Conservation (phyloP, 2,113 vertebrate genomes). For the Rana temporaria region DNA sequence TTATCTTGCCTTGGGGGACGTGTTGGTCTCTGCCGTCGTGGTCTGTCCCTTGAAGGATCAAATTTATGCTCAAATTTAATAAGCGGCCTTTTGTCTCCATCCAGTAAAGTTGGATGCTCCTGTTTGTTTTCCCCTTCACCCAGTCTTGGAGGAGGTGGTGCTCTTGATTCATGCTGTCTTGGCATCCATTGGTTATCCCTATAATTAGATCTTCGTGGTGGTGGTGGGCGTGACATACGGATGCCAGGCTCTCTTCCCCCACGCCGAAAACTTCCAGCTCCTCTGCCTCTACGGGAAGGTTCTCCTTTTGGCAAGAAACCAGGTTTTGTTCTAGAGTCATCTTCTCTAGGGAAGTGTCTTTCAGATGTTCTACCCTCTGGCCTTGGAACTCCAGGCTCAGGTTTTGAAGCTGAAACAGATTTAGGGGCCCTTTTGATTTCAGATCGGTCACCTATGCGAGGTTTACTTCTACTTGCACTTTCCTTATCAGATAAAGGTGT, state of each 20-base stretch:
- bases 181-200: slow-evolving; percentile 94
- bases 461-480: slow-evolving; percentile 85
- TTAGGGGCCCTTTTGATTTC: slow-evolving; percentile 75
- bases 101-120: slow-evolving; percentile 71
- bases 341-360: slow-evolving; percentile 74
- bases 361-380: slow-evolving; percentile 72
- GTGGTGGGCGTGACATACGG: slow-evolving; percentile 82
- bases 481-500: slow-evolving; percentile 91
- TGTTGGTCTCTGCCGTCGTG: slow-evolving; percentile 89
- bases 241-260: slow-evolving; percentile 82
- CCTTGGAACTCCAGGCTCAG: slow-evolving; percentile 70
- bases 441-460: slow-evolving; percentile 75
- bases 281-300: slow-evolving; percentile 88
- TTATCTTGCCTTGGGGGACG: slow-evolving; percentile 96
- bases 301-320: slow-evolving; percentile 97
- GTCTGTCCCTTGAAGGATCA: slow-evolving; percentile 87
- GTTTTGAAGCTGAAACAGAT: slow-evolving; percentile 68
- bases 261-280: slow-evolving; percentile 87
- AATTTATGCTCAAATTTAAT: slow-evolving; percentile 88
- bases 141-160: slow-evolving; percentile 75
- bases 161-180: slow-evolving; percentile 80
- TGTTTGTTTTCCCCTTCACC: slow-evolving; percentile 75
- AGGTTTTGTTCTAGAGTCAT: slow-evolving; percentile 87
- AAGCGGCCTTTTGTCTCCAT: slow-evolving; percentile 79
- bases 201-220: slow-evolving; percentile 80